Conservation (phyloP, 2,888 invertebrate genomes). For the Lamproptera curius region DNA sequence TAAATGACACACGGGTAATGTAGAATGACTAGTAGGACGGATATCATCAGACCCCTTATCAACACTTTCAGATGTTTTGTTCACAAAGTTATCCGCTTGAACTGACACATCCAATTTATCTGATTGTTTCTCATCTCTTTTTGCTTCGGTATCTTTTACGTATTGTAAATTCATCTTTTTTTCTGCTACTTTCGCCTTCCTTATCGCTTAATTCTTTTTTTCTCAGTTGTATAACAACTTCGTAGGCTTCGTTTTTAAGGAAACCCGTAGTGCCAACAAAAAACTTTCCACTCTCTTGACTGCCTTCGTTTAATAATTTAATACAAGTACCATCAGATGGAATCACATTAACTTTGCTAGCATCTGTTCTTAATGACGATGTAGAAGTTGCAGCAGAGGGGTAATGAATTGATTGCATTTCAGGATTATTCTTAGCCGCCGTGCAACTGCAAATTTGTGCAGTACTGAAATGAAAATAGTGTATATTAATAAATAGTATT, state of each 20-base stretch:
- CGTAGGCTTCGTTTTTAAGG: conserved; percentile 59
- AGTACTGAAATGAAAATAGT: conserved; percentile 8
- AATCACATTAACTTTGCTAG: conserved; percentile 33
- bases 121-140: no score
- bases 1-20: not conserved
- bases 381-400: conserved; percentile 43
- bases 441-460: conserved; percentile 9
- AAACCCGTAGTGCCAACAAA: conserved; percentile 61
- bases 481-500: no score
- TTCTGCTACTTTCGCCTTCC: conserved; percentile 22
- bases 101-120: not conserved
- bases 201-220: conserved; percentile 44
- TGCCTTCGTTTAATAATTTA: conserved; percentile 49
- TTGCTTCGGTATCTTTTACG: not conserved
- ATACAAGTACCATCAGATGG: conserved; percentile 43
- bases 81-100: not conserved
- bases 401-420: conserved; percentile 14
- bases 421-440: conserved; percentile 10
- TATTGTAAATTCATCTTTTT: conserved; percentile 1
- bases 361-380: conserved; percentile 47
- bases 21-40: not conserved
- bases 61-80: not conserved
- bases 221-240: conserved; percentile 64
- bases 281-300: conserved; percentile 55
- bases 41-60: not conserved